Evolutionary conservation across 2,888 invertebrate species (phyloP), one percentile per base, ranked within the genome.

Genomic region (Colletes collaris): DNA sequence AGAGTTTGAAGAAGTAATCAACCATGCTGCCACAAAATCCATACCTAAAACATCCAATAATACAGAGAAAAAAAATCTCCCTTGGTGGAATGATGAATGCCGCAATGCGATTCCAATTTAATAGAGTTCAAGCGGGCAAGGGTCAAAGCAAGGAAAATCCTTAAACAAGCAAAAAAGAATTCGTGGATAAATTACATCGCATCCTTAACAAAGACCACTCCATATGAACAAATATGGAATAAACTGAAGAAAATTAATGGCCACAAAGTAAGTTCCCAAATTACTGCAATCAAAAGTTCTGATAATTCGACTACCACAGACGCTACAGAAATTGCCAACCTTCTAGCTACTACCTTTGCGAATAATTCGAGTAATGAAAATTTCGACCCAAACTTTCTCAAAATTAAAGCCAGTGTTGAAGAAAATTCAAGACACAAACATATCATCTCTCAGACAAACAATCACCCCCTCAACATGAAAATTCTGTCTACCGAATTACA

Each of bases 181-280:
- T 27, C 27, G 27, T 6, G 40, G 6, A 40, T 6, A 40, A 40
- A 40, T 6, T 27, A 27, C 27, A 27, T 27, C 27, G 27, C 27
- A 27, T 27, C 27, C 27, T 27, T 27, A 1, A 27, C 27, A 27
- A 27, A 6, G 6, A 60, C 40, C 11, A 27, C 10, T 19, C 16
- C 37, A 49, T 8, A 5, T 11, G 10, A 37, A 71, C 27, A 27
- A 27, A 56, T 56, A 27, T 71, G 55, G 46, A 53, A 0, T 6
- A 53, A 69, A 11, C 10, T 56, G 11, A 71, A 56, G 37, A 56
- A 56, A 55, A 35, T 63, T 11, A 63, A 62, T 10, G 55, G 37
- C 4, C 55, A 46, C 0, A 46, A 70, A 37, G 4, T 4, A 2
- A 46, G 16, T 11, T 11, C 40, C 27, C 7, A 56, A 63, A 70